Evolutionary conservation across 1,140 invertebrate species (phyloP).

Genomic region (Drosophila truncata): DNA sequence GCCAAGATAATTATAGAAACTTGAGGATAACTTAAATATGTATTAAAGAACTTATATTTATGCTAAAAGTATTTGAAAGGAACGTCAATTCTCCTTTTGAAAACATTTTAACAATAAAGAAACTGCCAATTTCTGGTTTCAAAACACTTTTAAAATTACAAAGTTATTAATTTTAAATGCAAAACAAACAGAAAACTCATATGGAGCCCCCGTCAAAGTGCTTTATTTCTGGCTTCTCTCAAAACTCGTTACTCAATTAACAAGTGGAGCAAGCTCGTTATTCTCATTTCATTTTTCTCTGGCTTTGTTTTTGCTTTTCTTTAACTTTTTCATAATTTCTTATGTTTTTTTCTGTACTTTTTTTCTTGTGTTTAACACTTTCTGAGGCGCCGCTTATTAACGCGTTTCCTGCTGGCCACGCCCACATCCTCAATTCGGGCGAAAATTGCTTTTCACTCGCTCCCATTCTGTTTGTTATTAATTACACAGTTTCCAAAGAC

Average conservation of each 20-base stretch:
- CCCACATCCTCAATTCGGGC: slow-evolving; percentile 76
- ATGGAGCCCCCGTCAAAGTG: not conserved
- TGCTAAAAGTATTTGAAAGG: too few species aligned
- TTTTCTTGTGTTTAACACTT: slow-evolving; percentile 53
- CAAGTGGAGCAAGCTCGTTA: slow-evolving; percentile 43
- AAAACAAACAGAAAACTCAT: slow-evolving; percentile 19
- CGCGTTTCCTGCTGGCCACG: slow-evolving; percentile 69
- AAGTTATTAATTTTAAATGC: slow-evolving; percentile 15
- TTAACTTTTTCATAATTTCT: slow-evolving; percentile 31
- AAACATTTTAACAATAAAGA: not conserved
- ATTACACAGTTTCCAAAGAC: slow-evolving; percentile 68
- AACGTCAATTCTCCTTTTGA: not conserved
- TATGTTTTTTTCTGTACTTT: slow-evolving; percentile 25
- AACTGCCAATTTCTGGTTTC: not conserved
- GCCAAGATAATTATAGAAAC: slow-evolving; percentile 6
- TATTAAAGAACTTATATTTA: too few species aligned
- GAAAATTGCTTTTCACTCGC: slow-evolving; percentile 73
- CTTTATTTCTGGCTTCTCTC: slow-evolving; percentile 9
- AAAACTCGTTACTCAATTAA: slow-evolving; percentile 52
- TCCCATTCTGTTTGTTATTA: slow-evolving; percentile 75
- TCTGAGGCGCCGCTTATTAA: slow-evolving; percentile 79
- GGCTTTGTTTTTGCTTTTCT: slow-evolving; percentile 33
- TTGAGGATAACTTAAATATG: not conserved
- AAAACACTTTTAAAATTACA: not conserved
- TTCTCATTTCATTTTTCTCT: slow-evolving; percentile 28